Base-by-base conservation (phyloP, 1,140 invertebrate genomes). In the Rhyacophila brunnea region DNA sequence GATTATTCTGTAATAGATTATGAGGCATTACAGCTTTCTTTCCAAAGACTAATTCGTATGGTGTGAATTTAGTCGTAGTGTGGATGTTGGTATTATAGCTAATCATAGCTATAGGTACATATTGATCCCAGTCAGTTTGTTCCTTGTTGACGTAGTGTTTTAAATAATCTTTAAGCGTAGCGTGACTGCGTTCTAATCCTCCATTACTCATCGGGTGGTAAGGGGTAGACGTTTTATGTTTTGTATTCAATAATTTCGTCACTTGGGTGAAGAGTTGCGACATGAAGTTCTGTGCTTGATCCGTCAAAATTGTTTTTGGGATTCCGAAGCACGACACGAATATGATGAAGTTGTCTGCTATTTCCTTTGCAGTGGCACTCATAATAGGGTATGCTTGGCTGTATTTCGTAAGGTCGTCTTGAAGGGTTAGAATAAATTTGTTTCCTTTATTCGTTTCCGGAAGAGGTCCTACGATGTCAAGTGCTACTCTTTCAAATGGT, bases 11-110 rank as follows among this genome's bases (percentile, higher is more conserved):
- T 23, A 36, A 59, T 20, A 68, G 14, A 11, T 44, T 50, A 42
- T 49, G 64, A 9, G 69, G 67, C 14, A 72, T 14, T 18, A 32
- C 36, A 4, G 73, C 55, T 50, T 72, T 68, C 40, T 60, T 15
- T 15, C 75, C 73, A 54, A 72, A 75, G 6, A 80, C 6, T 14
- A 80, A 34, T 65, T 74, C 70, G 51, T 71, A 77, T 1, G 79
- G 75, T 1, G 71, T 70, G 15, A 56, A 74, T 10, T 68, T 64
- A 0, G 73, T 80, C 0, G 67, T 49, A 49, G 67, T 45, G 46
- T 81, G 52, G 15, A 40, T 18, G 1, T 36, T 55, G 11, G 42
- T 45, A 34, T 70, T 74, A 49, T 72, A 74, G 15, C 53, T 57
- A 36, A 71, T 74, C 54, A 67, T 68, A 1, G 68, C 67, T 38